Evolutionary conservation across 2,888 invertebrate genomes (phyloP).

Genomic region (Nymphalis polychloros): DNA sequence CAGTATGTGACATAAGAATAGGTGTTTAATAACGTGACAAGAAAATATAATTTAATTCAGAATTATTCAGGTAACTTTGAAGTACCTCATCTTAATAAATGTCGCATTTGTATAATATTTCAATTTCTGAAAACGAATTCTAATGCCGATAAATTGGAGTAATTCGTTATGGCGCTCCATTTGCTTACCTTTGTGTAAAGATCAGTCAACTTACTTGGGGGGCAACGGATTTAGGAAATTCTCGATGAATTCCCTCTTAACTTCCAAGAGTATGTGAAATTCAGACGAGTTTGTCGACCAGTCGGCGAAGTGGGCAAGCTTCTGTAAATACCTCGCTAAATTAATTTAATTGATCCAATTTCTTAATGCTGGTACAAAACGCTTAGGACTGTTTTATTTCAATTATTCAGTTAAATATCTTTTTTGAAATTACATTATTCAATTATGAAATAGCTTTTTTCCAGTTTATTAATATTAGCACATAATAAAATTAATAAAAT

Average conservation of each 20-base stretch:
- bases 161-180: slow-evolving; percentile 16
- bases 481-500: too few relatives aligned
- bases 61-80: too few relatives aligned
- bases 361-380: slow-evolving; percentile 33
- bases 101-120: slow-evolving; percentile 11
- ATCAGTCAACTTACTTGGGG: slow-evolving; percentile 72
- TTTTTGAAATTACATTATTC: too few relatives aligned
- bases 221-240: slow-evolving; percentile 84
- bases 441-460: not conserved
- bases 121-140: slow-evolving; percentile 3
- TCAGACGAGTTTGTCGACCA: slow-evolving; percentile 88
- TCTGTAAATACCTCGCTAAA: slow-evolving; percentile 65
- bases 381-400: slow-evolving; percentile 26
- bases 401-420: not conserved
- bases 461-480: not conserved
- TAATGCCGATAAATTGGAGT: slow-evolving; percentile 11
- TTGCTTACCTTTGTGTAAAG: slow-evolving; percentile 10
- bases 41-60: too few relatives aligned
- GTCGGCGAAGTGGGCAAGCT: slow-evolving; percentile 87
- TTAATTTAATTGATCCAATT: slow-evolving; percentile 55
- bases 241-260: slow-evolving; percentile 86
- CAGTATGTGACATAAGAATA: too few relatives aligned
- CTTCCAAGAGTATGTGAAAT: slow-evolving; percentile 86
- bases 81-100: not conserved
- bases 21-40: too few relatives aligned